A percentile compares a stretch with the other conserved stretches of the same genome.
Conservation (phyloP, 2,888 invertebrate species). For the Sarcophaga carnaria region DNA sequence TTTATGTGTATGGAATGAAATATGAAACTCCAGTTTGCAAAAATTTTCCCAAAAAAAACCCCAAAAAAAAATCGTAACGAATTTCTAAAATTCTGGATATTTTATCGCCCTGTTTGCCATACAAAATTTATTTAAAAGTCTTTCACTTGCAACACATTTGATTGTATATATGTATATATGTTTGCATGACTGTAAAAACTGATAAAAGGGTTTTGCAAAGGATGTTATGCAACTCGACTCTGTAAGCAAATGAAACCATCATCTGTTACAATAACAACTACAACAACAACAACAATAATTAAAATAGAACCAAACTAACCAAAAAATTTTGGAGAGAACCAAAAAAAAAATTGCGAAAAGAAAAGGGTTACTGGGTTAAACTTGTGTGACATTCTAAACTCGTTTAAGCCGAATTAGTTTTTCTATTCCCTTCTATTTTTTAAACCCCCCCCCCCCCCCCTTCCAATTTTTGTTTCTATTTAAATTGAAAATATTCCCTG, state of each 20-base stretch:
- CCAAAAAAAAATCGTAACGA: no score
- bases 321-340: background rate
- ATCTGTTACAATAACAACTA: conserved; percentile 20
- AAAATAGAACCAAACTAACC: no score
- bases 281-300: background rate
- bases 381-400: conserved; percentile 53
- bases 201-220: no score
- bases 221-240: no score
- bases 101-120: conserved; percentile 48
- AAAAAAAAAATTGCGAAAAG: background rate
- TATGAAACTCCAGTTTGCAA: no score
- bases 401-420: conserved; percentile 29
- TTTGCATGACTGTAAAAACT: no score
- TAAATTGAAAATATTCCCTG: background rate
- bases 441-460: no score
- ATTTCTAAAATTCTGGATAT: conserved; percentile 45
- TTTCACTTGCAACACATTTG: background rate
- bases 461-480: background rate
- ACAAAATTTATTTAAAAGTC: conserved; percentile 13
- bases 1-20: no score
- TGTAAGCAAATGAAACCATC: background rate
- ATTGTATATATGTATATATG: no score
- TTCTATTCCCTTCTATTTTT: background rate
- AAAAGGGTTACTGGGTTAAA: conserved; percentile 49
- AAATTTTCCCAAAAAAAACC: no score